Base-by-base conservation (phyloP, 1,140 invertebrate species). In the Melipona quadrifasciata region DNA sequence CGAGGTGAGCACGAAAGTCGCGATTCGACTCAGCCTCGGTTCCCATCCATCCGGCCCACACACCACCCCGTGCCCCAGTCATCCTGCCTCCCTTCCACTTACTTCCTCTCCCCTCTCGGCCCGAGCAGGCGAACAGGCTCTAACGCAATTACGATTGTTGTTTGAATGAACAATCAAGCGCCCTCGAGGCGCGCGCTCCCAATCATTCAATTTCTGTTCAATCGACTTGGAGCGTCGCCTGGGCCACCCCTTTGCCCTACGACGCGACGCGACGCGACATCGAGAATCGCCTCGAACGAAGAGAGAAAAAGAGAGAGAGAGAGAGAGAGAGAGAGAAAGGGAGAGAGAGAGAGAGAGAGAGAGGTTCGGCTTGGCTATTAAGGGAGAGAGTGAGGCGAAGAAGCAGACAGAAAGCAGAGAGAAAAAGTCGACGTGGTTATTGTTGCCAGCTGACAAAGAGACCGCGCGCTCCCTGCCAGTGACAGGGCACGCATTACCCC, bases 141-240 rank as follows among this genome's bases (percentile, higher is more conserved):
- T 95, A 95, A 95, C 93, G 93, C 93, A 95, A 95, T 95, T 95
- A 95, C 94, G 93, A 95, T 95, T 95, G 94, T 95, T 95, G 94
- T 95, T 95, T 95, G 94, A 95, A 95, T 95, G 94, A 95, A 95
- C 94, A 95, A 95, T 95, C 94, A 95, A 95, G 94, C 93, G 93
- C 94, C 94, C 94, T 94, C 93, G 92, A 94, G 91, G 90, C 85
- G 74, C 84, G 72, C 91, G 90, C 91, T 92, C 92, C 93, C 93
- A 93, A 95, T 95, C 94, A 95, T 95, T 95, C 94, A 94, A 95
- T 95, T 95, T 95, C 92, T 91, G 94, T 93, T 95, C 94, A 94
- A 95, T 95, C 94, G 94, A 93, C 93, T 94, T 93, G 86, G 86
- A 70, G 64, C 55, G 76, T 78, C 79, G 86, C 70, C 76, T 71